These are phyloP conservation scores for Euura saliciscinereae DNA, from an alignment of 1,140 invertebrate species.

Conservation along the genomic window DNA sequence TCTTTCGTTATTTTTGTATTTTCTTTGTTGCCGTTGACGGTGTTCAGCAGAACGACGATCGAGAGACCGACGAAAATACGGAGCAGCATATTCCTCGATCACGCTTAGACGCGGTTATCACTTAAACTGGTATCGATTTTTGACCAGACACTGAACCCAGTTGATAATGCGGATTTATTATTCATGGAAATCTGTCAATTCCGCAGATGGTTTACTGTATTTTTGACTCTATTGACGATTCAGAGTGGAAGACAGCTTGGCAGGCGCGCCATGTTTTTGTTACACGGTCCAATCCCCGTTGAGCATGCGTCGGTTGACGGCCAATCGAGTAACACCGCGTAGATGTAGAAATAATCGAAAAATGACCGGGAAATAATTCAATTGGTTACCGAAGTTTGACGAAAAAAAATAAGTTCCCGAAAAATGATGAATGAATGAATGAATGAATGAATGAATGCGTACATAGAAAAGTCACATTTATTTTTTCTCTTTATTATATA, in stretches of 20 bases:
- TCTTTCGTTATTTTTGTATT: background rate
- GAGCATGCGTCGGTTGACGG: too few relatives aligned
- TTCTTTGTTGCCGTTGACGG: background rate
- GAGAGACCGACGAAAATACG: too few relatives aligned
- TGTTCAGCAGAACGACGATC: background rate
- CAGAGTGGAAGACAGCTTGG: background rate
- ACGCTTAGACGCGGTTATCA: background rate
- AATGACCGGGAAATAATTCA: too few relatives aligned
- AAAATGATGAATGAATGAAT: background rate
- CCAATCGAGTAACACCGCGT: too few relatives aligned
- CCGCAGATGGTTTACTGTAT: too few relatives aligned
- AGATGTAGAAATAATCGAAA: too few relatives aligned
- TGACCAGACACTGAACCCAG: background rate
- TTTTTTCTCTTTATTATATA: slow-evolving; percentile 29
- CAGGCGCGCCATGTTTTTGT: slow-evolving; percentile 1
- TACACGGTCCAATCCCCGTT: background rate
- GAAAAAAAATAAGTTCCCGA: too few relatives aligned
- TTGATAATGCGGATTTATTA: background rate
- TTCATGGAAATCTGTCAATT: background rate
- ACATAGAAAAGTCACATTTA: slow-evolving; percentile 32
- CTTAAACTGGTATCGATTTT: background rate
- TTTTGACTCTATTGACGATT: background rate
- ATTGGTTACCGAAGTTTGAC: too few relatives aligned
- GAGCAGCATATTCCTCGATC: too few relatives aligned
- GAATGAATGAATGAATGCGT: background rate